phyloP scores from a whole-genome alignment of 2,888 invertebrate species.

The Cybosia mesomella region DNA sequence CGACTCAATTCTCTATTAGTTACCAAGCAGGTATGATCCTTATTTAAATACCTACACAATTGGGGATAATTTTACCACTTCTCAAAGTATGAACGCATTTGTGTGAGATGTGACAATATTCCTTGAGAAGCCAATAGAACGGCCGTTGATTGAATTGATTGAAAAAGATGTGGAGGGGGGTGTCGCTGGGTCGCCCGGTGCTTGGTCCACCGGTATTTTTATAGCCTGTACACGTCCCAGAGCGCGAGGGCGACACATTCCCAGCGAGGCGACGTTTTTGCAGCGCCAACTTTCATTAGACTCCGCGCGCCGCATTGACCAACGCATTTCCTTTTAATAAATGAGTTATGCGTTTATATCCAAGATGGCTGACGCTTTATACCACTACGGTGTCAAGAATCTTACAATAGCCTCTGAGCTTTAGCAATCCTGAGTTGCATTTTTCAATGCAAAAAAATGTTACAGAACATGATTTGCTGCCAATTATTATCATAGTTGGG shows the following conservation, averaged over 20 bases:
- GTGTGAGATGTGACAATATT: slow-evolving; percentile 66
- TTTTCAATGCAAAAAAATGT: background rate
- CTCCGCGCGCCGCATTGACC: slow-evolving; percentile 76
- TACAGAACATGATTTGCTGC: slow-evolving; percentile 26
- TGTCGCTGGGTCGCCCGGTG: slow-evolving; percentile 60
- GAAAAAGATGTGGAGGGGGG: slow-evolving; percentile 70
- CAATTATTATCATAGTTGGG: background rate
- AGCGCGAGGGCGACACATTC: slow-evolving; percentile 85
- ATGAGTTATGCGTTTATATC: slow-evolving; percentile 84
- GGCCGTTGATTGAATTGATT: slow-evolving; percentile 83
- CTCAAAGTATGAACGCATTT: slow-evolving; percentile 48
- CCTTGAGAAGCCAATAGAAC: slow-evolving; percentile 75
- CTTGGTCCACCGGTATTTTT: slow-evolving; percentile 80
- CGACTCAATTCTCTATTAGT: background rate
- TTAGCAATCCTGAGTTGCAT: slow-evolving; percentile 55
- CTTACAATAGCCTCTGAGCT: slow-evolving; percentile 63
- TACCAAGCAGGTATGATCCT: background rate
- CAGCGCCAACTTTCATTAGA: slow-evolving; percentile 84
- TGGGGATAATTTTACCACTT: background rate
- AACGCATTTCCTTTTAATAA: slow-evolving; percentile 83
- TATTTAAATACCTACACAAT: background rate
- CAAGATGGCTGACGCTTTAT: slow-evolving; percentile 77
- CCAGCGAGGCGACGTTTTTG: slow-evolving; percentile 82
- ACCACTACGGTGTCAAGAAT: slow-evolving; percentile 74
- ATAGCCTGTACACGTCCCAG: slow-evolving; percentile 83